Conservation (phyloP, 2,797 vertebrate species). For the Sebastes oblongus region DNA sequence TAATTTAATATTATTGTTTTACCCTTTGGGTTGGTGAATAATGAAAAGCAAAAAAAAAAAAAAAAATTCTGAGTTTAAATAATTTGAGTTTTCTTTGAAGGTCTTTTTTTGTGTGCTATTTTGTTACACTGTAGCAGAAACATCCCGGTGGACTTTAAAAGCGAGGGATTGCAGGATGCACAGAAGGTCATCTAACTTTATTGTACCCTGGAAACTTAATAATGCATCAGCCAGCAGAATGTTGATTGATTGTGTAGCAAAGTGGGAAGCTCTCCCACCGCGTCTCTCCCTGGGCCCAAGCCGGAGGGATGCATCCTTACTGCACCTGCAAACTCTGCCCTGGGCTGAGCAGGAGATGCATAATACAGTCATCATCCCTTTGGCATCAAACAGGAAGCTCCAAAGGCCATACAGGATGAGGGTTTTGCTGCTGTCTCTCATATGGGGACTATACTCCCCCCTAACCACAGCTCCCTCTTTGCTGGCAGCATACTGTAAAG, state of each 20-base stretch:
- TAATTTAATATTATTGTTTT: neutral
- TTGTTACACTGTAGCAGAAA: slow-evolving; percentile 4
- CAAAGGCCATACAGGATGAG: slow-evolving; percentile 70
- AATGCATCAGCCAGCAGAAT: slow-evolving; percentile 71
- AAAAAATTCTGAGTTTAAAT: neutral
- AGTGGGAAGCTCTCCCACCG: slow-evolving; percentile 72
- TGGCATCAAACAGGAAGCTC: slow-evolving; percentile 64
- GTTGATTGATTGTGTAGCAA: slow-evolving; percentile 80
- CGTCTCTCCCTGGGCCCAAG: slow-evolving; percentile 52
- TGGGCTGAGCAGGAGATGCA: slow-evolving; percentile 52
- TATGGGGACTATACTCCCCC: neutral
- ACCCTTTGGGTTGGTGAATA: neutral
- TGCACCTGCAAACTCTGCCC: slow-evolving; percentile 77
- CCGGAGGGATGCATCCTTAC: slow-evolving; percentile 48
- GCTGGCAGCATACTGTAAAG: neutral
- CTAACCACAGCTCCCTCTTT: neutral
- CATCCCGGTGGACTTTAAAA: slow-evolving; percentile 5
- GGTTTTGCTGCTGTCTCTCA: slow-evolving; percentile 8
- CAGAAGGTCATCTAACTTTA: slow-evolving; percentile 72
- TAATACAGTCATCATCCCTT: slow-evolving; percentile 75
- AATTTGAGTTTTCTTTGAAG: neutral
- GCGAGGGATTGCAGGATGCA: slow-evolving; percentile 41
- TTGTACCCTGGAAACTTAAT: slow-evolving; percentile 81
- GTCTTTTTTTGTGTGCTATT: neutral
- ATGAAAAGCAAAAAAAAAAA: neutral